A percentile compares a stretch with the other conserved stretches of the same genome.
These are phyloP conservation scores for Leucoma salicis DNA, from an alignment of 2,888 invertebrate species.

Conservation along the genomic window DNA sequence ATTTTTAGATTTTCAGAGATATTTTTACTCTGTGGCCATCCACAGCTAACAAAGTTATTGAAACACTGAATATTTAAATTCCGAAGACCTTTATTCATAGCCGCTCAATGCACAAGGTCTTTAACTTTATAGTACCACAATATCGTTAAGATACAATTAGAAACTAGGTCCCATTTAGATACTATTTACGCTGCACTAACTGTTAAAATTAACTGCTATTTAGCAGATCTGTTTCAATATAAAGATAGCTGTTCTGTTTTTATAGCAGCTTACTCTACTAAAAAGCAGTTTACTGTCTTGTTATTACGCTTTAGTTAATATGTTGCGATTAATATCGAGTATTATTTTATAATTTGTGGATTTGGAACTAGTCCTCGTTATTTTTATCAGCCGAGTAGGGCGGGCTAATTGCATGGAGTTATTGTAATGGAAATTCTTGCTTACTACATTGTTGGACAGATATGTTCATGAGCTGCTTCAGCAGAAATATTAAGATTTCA, in stretches of 20 bases:
- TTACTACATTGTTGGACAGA: no score
- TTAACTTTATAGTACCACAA: background rate
- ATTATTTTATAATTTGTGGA: background rate
- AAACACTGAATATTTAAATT: no score
- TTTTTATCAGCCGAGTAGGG: no score
- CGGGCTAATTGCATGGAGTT: no score
- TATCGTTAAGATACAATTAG: slow-evolving; percentile 1
- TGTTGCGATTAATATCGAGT: background rate
- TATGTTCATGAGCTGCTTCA: no score
- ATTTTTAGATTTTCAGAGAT: no score
- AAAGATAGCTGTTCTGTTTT: background rate
- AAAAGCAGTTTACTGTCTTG: background rate
- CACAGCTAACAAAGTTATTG: no score
- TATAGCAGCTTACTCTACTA: background rate
- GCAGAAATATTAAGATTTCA: no score
- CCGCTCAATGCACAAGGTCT: background rate
- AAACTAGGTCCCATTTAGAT: slow-evolving; percentile 1
- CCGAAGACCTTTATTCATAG: no score
- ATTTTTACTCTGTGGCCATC: no score
- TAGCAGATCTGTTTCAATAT: background rate
- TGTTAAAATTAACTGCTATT: background rate
- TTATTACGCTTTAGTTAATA: background rate
- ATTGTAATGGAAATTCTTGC: no score
- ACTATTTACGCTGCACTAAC: background rate
- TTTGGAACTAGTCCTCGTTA: background rate